These are phyloP conservation scores for Cataglyphis hispanica DNA, from an alignment of 1,140 invertebrate genomes.

Conservation along the genomic window DNA sequence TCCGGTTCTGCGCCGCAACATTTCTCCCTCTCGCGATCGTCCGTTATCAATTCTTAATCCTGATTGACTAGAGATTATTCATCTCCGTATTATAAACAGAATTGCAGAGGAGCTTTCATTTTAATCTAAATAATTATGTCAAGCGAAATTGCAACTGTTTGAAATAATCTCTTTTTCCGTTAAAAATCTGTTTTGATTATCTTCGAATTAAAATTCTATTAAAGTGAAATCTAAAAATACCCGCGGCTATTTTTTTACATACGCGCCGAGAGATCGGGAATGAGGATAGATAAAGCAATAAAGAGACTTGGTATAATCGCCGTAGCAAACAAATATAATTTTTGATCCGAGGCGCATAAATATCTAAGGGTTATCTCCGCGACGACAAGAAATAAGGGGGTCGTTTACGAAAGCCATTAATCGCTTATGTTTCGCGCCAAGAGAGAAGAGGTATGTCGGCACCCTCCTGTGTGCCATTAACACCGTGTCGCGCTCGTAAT, in stretches of 20 bases:
- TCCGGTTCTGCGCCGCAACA: neutral
- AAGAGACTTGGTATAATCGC: slow-evolving; percentile 12
- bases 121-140: neutral
- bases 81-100: neutral
- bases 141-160: neutral
- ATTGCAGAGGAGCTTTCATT: neutral
- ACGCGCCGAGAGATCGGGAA: neutral
- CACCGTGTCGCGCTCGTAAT: slow-evolving; percentile 46
- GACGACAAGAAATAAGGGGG: slow-evolving; percentile 62
- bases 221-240: neutral
- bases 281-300: slow-evolving; percentile 35
- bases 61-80: slow-evolving; percentile 4
- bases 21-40: neutral
- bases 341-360: slow-evolving; percentile 43
- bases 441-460: slow-evolving; percentile 23
- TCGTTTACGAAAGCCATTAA: slow-evolving; percentile 61
- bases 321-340: slow-evolving; percentile 35
- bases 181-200: neutral
- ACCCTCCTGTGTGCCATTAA: slow-evolving; percentile 57
- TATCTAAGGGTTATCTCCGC: slow-evolving; percentile 37
- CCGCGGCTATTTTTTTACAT: neutral
- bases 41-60: slow-evolving; percentile 25
- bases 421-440: slow-evolving; percentile 46
- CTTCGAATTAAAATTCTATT: slow-evolving; percentile 40
- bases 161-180: slow-evolving; percentile 5